Evolutionary conservation across 2,797 vertebrate species (phyloP).

Genomic region (Glossophaga mutica): DNA sequence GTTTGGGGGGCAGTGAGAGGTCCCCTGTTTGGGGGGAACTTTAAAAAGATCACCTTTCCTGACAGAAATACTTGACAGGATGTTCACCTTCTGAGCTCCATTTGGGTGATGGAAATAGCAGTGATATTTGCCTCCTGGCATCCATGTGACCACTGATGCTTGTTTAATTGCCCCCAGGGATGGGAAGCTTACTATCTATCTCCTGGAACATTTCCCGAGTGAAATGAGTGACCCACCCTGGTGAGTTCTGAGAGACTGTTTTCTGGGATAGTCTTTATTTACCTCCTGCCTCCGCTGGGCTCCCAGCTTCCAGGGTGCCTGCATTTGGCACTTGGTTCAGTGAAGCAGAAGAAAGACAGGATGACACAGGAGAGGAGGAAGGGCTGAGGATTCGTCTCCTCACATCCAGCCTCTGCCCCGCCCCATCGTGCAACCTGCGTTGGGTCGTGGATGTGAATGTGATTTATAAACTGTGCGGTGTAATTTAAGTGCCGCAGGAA

Average conservation of each 20-base stretch:
- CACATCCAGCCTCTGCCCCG: neutral
- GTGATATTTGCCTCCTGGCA: slow-evolving; percentile 33
- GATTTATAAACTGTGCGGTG: neutral
- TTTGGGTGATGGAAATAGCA: neutral
- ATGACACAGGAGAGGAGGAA: neutral
- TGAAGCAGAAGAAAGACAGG: neutral
- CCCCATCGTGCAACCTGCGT: neutral
- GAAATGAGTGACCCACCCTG: neutral
- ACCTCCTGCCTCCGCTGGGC: neutral
- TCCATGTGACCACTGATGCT: neutral
- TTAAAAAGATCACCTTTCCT: neutral
- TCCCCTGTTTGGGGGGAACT: neutral
- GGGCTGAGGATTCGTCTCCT: neutral
- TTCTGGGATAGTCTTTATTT: neutral
- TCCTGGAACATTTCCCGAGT: neutral
- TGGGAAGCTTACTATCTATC: neutral
- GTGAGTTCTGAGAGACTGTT: neutral
- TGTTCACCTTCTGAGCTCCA: slow-evolving; percentile 23
- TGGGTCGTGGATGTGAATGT: neutral
- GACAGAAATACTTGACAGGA: neutral
- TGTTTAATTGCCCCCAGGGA: slow-evolving; percentile 34
- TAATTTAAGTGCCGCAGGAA: neutral
- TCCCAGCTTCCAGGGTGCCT: neutral
- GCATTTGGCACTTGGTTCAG: neutral
- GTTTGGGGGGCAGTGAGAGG: neutral